A percentile compares a stretch with the other conserved stretches of the same genome.
phyloP scores from a whole-genome alignment of 2,888 invertebrate species.

The Phragmatobia fuliginosa region DNA sequence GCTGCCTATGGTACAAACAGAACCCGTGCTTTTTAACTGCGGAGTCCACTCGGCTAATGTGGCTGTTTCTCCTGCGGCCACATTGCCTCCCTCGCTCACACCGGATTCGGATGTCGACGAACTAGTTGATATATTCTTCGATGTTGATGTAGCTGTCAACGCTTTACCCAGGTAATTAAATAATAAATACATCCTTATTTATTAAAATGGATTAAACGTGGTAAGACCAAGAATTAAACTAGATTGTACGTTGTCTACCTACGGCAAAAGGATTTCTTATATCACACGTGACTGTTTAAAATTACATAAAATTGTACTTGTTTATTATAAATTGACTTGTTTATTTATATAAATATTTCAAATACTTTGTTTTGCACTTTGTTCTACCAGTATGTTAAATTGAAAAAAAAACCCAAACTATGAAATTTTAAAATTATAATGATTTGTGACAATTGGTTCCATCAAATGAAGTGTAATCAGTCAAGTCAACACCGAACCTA shows the following conservation, averaged over 20 bases:
- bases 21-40: constrained; percentile 78
- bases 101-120: constrained; percentile 82
- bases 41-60: constrained; percentile 74
- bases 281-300: not conserved
- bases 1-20: constrained; percentile 83
- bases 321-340: not conserved
- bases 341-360: no score
- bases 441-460: constrained; percentile 12
- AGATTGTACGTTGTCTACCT: not conserved
- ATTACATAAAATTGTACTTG: not conserved
- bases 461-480: constrained; percentile 41
- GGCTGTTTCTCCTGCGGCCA: constrained; percentile 75
- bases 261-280: not conserved
- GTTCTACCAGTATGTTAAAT: not conserved
- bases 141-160: constrained; percentile 82
- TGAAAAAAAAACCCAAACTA: constrained; percentile 17
- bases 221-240: not conserved
- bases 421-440: constrained; percentile 12
- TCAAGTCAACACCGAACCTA: constrained; percentile 61
- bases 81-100: constrained; percentile 80
- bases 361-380: not conserved
- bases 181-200: not conserved
- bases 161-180: constrained; percentile 75
- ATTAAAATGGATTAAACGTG: not conserved
- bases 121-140: constrained; percentile 82